Base-by-base conservation (phyloP, 2,888 invertebrate genomes). In the Agonopterix alstromeriana region DNA sequence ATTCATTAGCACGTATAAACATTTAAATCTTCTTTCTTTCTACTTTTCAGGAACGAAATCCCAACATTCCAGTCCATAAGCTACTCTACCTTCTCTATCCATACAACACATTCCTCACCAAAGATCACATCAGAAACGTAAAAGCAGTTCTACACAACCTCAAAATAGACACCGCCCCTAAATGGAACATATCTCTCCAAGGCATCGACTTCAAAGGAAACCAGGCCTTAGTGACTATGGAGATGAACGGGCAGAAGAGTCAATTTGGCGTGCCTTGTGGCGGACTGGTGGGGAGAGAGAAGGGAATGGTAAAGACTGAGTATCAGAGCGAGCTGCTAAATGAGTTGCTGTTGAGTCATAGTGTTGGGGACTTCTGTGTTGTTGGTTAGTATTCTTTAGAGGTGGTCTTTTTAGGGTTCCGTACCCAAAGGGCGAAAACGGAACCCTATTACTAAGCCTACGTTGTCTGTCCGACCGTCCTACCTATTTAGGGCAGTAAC, bases 281-380 rank as follows among this genome's bases (percentile, higher is more conserved):
- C 0, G 10, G 65, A 57, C 43, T 66, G 45, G 61, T 61, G 8
- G 62, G 65, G 1, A 50, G 58, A 5, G 65, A 71, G 47, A 77
- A 66, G 44, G 73, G 75, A 3, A 70, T 77, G 8, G 89, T 98
- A 2, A 91, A 93, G 62, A 95, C 96, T 0, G 88, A 90, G 10
- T 95, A 95, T 68, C 98, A 98, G 74, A 94, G 94, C 56, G 89
- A 91, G 49, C 77, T 97, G 42, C 74, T 98, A 46, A 91, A 94
- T 43, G 93, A 95, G 55, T 89, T 98, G 84, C 70, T 96, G 38
- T 90, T 95, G 72, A 94, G 95, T 50, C 94, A 95, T 72, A 88
- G 92, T 51, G 92, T 93, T 2, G 92, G 93, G 1, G 98, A 98
- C 82, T 93, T 97, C 62, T 98, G 98, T 77, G 78, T 98, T 35